These are phyloP conservation scores for Drosophila algonquin DNA, from an alignment of 2,888 invertebrate species.

Conservation along the genomic window DNA sequence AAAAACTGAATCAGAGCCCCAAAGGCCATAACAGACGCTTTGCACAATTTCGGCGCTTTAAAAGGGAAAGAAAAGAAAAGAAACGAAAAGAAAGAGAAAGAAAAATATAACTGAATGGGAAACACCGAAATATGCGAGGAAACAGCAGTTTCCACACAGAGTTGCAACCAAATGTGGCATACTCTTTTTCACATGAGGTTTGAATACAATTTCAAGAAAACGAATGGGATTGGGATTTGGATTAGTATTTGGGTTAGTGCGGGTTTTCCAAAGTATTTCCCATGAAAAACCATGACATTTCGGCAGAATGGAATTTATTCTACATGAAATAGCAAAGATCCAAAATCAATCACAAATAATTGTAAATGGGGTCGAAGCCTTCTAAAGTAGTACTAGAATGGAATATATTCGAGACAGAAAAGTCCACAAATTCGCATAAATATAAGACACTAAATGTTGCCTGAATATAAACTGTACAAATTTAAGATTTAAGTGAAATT, in stretches of 20 bases:
- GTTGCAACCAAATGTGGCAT: slow-evolving; percentile 12
- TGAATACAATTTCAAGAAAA: not conserved
- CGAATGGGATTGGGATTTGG: not conserved
- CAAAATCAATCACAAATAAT: slow-evolving; percentile 1
- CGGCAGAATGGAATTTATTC: too few relatives aligned
- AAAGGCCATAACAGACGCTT: slow-evolving; percentile 58
- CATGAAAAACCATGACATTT: not conserved
- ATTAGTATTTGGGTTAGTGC: not conserved
- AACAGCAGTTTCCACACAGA: not conserved
- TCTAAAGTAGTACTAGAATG: not conserved
- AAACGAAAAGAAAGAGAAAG: not conserved
- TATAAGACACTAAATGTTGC: too few relatives aligned
- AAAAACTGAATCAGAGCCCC: slow-evolving; percentile 57
- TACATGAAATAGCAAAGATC: not conserved
- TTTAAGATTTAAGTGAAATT: too few relatives aligned
- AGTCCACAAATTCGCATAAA: not conserved
- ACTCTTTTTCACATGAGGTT: not conserved
- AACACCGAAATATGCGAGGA: slow-evolving; percentile 16
- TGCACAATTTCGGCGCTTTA: slow-evolving; percentile 64
- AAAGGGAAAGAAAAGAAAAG: slow-evolving; percentile 31
- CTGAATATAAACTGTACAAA: too few relatives aligned
- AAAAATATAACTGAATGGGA: slow-evolving; percentile 18
- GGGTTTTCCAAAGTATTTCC: not conserved
- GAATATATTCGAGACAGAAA: too few relatives aligned
- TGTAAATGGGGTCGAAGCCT: not conserved